Base-by-base conservation (phyloP, 2,113 vertebrate species). In the Chlorodrepanis virens region DNA sequence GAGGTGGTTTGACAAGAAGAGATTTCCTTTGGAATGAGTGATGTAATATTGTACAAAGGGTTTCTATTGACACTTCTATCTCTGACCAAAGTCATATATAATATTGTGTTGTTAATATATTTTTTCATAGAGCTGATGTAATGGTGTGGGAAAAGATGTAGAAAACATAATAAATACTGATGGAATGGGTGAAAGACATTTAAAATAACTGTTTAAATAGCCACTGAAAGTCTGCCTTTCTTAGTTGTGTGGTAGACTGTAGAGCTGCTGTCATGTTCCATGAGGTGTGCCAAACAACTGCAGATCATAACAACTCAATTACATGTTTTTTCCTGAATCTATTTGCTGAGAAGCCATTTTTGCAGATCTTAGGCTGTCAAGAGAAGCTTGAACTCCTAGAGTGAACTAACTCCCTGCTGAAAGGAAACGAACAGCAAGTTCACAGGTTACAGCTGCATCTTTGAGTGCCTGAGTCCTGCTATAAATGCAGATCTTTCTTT, bases 381-480 rank as follows among this genome's bases (percentile, higher is more conserved):
- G 74, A 87, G 78, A 79, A 89, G 37, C 54, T 83, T 89, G 44
- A 39, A 61, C n/a, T 87, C 57, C 65, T 45, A 42, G 44, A 69
- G 23, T 59, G 63, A 90, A 7, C 53, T 61, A 69, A 83, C 56
- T 93, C 68, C 64, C 56, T 67, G 35, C 54, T 89, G 89, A 52
- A 83, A 70, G 44, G 64, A 89, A 89, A 42, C 47, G 65, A 80
- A 56, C 47, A 70, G 64, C 72, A 78, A 83, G 47, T 86, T 95
- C 83, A 74, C 76, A 75, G 72, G 79, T 77, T 92, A 87, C 88
- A 91, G 78, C 87, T 93, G 84, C 81, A 72, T 85, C 65, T 75
- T 49, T 74, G 10, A 23, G 14, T 56, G 78, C 27, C 23, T 45
- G 47, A 60, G 64, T 65, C 78, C 64, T 89, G 83, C 89, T 84